Evolutionary conservation across 2,113 vertebrate genomes (phyloP).

Genomic region (Poecile atricapillus): DNA sequence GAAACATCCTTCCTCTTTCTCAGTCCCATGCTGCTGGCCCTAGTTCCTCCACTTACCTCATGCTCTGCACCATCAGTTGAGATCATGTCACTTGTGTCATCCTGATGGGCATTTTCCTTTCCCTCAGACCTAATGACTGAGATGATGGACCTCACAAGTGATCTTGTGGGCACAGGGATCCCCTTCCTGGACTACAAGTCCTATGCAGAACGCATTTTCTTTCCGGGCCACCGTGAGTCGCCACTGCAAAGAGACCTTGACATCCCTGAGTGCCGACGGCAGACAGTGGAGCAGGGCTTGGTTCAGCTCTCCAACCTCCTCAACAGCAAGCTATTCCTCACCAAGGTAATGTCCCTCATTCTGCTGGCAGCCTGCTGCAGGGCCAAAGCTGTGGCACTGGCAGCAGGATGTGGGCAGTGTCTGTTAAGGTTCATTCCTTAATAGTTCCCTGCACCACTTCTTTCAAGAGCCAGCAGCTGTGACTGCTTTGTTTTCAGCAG

Average conservation of each 20-base stretch:
- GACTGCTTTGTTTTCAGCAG: neutral
- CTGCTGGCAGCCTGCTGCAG: neutral
- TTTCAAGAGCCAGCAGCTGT: neutral
- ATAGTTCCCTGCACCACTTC: neutral
- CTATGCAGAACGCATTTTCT: conserved; percentile 96
- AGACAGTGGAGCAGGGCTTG: conserved; percentile 95
- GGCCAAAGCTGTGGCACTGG: neutral
- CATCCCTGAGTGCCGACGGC: conserved; percentile 89
- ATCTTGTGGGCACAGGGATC: conserved; percentile 93
- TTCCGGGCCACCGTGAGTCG: conserved; percentile 92
- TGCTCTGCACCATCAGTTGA: neutral
- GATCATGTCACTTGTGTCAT: neutral
- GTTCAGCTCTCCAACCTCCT: conserved; percentile 96
- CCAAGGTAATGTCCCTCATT: conserved; percentile 79
- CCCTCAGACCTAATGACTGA: conserved; percentile 95
- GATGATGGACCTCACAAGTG: conserved; percentile 98
- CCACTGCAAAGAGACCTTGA: conserved; percentile 90
- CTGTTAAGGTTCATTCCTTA: neutral
- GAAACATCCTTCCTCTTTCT: neutral
- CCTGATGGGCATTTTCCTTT: neutral
- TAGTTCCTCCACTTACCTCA: neutral
- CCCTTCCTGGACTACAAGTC: conserved; percentile 95
- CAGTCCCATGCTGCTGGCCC: neutral
- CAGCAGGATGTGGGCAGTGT: neutral
- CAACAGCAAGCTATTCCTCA: conserved; percentile 98